Conservation (phyloP, 2,888 invertebrate genomes). For the Heliconius hortense region DNA sequence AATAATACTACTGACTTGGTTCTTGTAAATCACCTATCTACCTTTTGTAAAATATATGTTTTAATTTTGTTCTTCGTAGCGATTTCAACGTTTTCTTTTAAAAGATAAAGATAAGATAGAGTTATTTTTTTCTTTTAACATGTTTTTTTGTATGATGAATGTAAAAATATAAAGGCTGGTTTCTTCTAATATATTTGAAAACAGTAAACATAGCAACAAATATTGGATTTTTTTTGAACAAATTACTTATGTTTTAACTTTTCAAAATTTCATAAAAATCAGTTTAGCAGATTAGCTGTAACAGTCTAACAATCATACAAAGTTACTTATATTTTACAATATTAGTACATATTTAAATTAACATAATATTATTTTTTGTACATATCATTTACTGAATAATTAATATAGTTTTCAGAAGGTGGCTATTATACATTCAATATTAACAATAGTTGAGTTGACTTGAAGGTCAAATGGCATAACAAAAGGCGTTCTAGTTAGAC, state of each 20-base stretch:
- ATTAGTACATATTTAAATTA: not conserved
- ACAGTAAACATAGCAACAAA: not conserved
- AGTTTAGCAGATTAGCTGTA: not conserved
- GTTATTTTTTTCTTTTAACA: not conserved
- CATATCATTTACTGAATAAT: not conserved
- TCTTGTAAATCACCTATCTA: not conserved
- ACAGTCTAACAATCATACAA: not conserved
- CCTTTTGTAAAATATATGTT: not conserved
- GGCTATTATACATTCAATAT: constrained; percentile 11
- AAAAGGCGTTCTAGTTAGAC: constrained; percentile 5
- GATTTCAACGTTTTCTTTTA: not conserved
- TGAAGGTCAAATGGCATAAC: constrained; percentile 19
- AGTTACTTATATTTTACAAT: not conserved
- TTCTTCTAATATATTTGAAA: not conserved
- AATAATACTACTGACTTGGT: constrained; percentile 7
- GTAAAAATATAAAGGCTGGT: no score
- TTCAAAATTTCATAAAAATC: not conserved
- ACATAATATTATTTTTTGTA: not conserved
- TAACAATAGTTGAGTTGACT: not conserved
- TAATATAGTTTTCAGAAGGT: not conserved
- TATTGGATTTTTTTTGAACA: not conserved
- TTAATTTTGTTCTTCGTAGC: not conserved
- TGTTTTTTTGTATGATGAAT: not conserved
- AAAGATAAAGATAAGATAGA: not conserved
- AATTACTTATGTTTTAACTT: not conserved